Percentiles rank a stretch among this genome's conserved stretches.
These are phyloP conservation scores for Lagopus leucura DNA, from an alignment of 2,113 vertebrate genomes.

Conservation along the genomic window DNA sequence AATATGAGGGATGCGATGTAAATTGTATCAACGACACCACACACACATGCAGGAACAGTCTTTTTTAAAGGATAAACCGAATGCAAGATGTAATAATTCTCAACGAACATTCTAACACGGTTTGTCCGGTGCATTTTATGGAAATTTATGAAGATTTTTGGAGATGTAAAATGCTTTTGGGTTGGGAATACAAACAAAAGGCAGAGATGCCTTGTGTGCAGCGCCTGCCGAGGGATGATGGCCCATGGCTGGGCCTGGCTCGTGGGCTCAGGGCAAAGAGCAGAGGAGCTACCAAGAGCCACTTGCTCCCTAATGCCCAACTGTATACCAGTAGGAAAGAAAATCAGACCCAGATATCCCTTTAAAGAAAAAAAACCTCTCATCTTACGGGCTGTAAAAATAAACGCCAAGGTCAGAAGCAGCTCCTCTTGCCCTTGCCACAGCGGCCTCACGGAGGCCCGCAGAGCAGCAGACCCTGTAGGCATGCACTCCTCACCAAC, in stretches of 20 bases:
- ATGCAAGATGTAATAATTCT: slow-evolving; percentile 81
- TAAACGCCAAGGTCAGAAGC: not conserved
- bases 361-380: not conserved
- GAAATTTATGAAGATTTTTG: slow-evolving; percentile 67
- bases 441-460: fast-evolving
- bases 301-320: not conserved
- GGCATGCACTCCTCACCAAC: not conserved
- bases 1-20: slow-evolving; percentile 85
- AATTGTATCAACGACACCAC: slow-evolving; percentile 87
- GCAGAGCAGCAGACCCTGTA: not conserved
- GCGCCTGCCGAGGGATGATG: fast-evolving
- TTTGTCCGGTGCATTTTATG: slow-evolving; percentile 53
- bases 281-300: not conserved
- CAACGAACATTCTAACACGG: slow-evolving; percentile 20
- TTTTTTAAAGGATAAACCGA: slow-evolving; percentile 83
- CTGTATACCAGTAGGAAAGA: not conserved
- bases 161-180: not conserved
- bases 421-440: fast-evolving
- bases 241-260: not conserved
- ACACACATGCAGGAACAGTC: slow-evolving; percentile 79
- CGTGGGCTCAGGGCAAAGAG: fast-evolving
- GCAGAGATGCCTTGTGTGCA: not conserved
- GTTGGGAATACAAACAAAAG: not conserved
- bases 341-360: not conserved
- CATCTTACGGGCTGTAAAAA: not conserved